Conservation (phyloP, 2,113 vertebrate genomes). For the Salvelinus alpinus region DNA sequence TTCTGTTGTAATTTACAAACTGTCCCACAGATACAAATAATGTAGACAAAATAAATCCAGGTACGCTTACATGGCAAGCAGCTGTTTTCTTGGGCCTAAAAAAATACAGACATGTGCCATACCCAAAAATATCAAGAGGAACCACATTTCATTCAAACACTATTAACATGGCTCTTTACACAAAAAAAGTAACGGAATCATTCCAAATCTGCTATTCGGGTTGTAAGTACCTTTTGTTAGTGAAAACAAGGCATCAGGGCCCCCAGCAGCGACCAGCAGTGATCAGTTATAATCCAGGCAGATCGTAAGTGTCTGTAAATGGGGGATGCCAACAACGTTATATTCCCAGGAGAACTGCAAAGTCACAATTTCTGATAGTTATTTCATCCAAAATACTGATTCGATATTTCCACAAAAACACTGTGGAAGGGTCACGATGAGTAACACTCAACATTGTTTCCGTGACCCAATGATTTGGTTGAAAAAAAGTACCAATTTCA, state of each 20-base stretch:
- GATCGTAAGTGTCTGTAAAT: conserved; percentile 1
- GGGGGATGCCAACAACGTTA: conserved; percentile 45
- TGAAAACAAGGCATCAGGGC: not conserved
- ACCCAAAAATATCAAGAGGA: conserved; percentile 70
- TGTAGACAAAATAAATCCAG: conserved; percentile 96
- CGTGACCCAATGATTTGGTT: conserved; percentile 72
- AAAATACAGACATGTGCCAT: conserved; percentile 69
- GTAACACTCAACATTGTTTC: conserved; percentile 67
- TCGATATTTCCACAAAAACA: conserved; percentile 42
- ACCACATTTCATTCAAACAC: conserved; percentile 76
- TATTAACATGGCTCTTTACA: conserved; percentile 80
- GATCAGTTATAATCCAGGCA: conserved; percentile 78
- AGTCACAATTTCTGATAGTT: conserved; percentile 56
- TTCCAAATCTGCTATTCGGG: conserved; percentile 46
- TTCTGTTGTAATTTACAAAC: conserved; percentile 90
- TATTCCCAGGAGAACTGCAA: conserved; percentile 38
- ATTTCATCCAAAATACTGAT: conserved; percentile 56
- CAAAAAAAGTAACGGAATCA: conserved; percentile 69
- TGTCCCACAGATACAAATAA: conserved; percentile 99
- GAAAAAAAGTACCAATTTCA: conserved; percentile 62
- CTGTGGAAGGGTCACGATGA: conserved; percentile 50
- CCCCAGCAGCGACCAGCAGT: conserved; percentile 68
- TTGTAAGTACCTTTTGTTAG: conserved; percentile 46
- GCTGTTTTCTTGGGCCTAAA: conserved; percentile 78
- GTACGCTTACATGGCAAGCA: conserved; percentile 99